A percentile compares a stretch with the other conserved stretches of the same genome.
phyloP scores from a whole-genome alignment of 2,113 vertebrate genomes.

The Odobenus rosmarus region DNA sequence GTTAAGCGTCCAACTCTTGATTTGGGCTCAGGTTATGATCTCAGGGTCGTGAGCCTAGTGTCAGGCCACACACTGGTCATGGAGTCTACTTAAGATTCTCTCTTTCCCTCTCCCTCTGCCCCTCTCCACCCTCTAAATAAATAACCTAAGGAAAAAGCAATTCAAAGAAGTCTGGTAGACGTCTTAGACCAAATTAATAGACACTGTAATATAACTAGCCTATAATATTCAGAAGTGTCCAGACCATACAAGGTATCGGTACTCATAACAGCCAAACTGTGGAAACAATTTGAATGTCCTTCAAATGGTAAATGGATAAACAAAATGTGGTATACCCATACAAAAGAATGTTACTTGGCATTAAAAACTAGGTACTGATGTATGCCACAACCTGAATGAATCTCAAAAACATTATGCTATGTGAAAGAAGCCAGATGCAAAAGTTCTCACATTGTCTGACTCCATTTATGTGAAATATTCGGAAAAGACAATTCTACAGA shows the following conservation, averaged over 20 bases:
- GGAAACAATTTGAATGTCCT: not conserved
- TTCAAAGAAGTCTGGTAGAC: not conserved
- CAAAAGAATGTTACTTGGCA: not conserved
- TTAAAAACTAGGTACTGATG: not conserved
- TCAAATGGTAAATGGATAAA: not conserved
- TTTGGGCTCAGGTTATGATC: not conserved
- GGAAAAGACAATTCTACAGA: not conserved
- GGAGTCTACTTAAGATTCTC: not conserved
- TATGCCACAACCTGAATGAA: not conserved
- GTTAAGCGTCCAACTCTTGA: not conserved
- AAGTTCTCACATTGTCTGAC: not conserved
- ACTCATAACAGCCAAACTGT: not conserved
- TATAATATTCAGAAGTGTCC: not conserved
- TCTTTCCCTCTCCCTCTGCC: not conserved
- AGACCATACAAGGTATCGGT: not conserved
- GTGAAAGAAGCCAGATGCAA: not conserved
- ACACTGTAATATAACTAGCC: not conserved
- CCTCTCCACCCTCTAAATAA: not conserved
- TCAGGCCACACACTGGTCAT: not conserved
- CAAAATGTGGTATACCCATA: not conserved
- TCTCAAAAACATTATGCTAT: not conserved
- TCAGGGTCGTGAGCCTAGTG: not conserved
- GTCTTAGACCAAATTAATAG: not conserved
- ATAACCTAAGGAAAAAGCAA: not conserved
- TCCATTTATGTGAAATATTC: not conserved